Evolutionary conservation across 2,113 vertebrate species (phyloP).

Genomic region (Proteles cristata): DNA sequence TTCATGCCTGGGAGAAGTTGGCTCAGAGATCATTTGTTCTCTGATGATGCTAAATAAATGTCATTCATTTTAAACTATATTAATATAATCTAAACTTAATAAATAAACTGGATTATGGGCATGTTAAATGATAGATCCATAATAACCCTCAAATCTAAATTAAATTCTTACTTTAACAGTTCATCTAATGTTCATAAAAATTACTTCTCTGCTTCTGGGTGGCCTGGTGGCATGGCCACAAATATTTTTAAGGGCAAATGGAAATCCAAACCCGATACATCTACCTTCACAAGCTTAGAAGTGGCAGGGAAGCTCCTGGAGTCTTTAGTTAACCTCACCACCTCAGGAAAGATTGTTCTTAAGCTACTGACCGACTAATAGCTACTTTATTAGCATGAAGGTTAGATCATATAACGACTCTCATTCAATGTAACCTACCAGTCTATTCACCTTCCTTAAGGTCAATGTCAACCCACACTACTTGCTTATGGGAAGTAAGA

Average conservation of each 20-base stretch:
- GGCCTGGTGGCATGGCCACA: not conserved
- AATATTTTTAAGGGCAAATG: slow-evolving; percentile 2
- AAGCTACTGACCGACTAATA: not conserved
- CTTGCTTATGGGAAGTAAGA: slow-evolving; percentile 6
- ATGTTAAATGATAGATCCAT: slow-evolving; percentile 5
- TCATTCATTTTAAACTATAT: slow-evolving; percentile 40
- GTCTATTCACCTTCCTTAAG: not conserved
- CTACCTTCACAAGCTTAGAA: not conserved
- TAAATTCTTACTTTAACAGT: slow-evolving; percentile 30
- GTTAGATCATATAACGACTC: not conserved
- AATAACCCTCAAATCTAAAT: slow-evolving; percentile 41
- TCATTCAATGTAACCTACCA: not conserved
- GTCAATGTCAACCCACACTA: not conserved
- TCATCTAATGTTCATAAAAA: slow-evolving; percentile 15
- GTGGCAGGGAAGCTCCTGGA: not conserved
- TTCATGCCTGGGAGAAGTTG: not conserved
- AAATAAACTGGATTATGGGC: not conserved
- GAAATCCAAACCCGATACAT: not conserved
- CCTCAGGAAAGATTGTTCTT: not conserved
- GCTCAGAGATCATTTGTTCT: not conserved
- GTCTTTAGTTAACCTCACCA: not conserved
- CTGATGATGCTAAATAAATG: not conserved
- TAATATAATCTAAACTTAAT: slow-evolving; percentile 42
- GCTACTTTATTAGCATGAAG: not conserved
- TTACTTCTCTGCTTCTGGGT: not conserved